These are phyloP conservation scores for Gandaritis pyraliata DNA, from an alignment of 2,888 invertebrate species.

Conservation along the genomic window DNA sequence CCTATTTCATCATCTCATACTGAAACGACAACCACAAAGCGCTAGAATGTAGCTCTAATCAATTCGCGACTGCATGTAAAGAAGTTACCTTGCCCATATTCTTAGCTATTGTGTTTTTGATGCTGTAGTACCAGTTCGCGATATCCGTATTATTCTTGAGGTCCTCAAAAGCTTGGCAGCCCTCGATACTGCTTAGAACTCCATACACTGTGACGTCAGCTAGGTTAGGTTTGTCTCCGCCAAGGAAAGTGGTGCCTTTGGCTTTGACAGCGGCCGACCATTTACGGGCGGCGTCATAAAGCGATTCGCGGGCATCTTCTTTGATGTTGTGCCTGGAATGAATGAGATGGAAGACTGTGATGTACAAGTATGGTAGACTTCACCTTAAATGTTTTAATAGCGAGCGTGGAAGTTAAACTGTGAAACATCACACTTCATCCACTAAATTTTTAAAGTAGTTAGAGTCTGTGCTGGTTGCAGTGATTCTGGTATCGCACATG, in stretches of 20 bases:
- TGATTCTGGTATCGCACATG: too few species aligned
- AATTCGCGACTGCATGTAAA: conserved; percentile 45
- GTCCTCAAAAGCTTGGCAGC: conserved; percentile 95
- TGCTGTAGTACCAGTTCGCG: conserved; percentile 90
- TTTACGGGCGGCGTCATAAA: conserved; percentile 94
- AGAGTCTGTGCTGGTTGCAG: too few species aligned
- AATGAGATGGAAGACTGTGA: background rate
- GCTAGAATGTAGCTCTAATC: background rate
- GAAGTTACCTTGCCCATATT: conserved; percentile 82
- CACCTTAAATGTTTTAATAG: too few species aligned
- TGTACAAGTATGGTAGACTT: too few species aligned
- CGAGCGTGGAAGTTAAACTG: too few species aligned
- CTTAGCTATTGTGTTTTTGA: conserved; percentile 86
- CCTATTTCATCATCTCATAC: too few species aligned
- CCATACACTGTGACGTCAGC: conserved; percentile 97
- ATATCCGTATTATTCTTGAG: conserved; percentile 89
- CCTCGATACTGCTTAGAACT: conserved; percentile 95
- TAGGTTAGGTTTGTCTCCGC: conserved; percentile 94
- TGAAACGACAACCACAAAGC: background rate
- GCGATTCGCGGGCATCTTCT: conserved; percentile 93
- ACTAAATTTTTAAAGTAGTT: too few species aligned
- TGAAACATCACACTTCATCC: too few species aligned
- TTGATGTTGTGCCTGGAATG: conserved; percentile 89
- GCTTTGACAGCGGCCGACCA: conserved; percentile 90
- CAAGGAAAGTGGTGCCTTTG: conserved; percentile 91